Evolutionary conservation across 2,113 vertebrate species (phyloP).

Genomic region (Nannospalax galili): DNA sequence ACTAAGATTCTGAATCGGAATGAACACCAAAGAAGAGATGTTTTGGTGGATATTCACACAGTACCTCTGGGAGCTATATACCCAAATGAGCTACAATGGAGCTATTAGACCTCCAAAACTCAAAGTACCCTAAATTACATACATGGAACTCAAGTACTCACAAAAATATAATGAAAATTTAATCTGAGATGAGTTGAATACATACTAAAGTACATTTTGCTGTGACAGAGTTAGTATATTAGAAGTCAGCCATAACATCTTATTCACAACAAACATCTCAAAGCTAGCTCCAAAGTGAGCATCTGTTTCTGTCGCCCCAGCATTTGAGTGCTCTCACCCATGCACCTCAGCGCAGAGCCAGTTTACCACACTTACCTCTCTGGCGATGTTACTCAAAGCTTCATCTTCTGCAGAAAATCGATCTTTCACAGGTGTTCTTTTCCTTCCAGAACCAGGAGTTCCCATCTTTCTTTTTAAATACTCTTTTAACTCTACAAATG

Average conservation of each 20-base stretch:
- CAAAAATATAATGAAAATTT: conserved; percentile 49
- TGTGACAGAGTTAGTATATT: neutral
- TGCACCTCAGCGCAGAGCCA: neutral
- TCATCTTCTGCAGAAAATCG: conserved; percentile 99
- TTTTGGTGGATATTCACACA: neutral
- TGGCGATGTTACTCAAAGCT: conserved; percentile 95
- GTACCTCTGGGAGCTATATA: neutral
- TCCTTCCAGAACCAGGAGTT: conserved; percentile 97
- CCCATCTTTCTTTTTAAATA: conserved; percentile 89
- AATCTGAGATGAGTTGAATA: neutral
- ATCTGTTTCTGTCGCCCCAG: no score
- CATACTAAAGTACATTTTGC: neutral
- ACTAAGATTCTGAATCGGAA: conserved; percentile 20
- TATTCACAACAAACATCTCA: neutral
- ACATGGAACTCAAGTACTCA: neutral
- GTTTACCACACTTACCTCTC: conserved; percentile 91
- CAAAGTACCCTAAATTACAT: neutral
- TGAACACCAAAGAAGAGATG: neutral
- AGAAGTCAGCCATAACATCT: neutral
- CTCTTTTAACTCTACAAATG: conserved; percentile 73
- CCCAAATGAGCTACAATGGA: neutral
- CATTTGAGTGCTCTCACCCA: neutral
- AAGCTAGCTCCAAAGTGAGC: neutral
- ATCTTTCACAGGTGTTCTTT: conserved; percentile 96
- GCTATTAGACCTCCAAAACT: neutral